These are phyloP conservation scores for Ptilodon capucinus DNA, from an alignment of 2,888 invertebrate species.

Conservation along the genomic window DNA sequence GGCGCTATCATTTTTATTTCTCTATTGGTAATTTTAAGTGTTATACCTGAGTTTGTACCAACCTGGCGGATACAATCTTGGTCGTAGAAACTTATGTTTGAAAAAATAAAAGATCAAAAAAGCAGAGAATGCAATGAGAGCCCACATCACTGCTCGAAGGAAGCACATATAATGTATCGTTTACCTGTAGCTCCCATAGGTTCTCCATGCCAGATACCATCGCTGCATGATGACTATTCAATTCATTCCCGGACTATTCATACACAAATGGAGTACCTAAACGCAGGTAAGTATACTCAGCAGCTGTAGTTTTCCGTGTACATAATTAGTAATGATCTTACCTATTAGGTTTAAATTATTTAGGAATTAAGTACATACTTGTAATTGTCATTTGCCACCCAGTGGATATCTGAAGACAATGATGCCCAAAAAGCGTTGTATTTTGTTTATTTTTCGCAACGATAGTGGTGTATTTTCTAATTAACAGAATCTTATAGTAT, in stretches of 20 bases:
- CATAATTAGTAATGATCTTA: too few relatives aligned
- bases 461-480: too few relatives aligned
- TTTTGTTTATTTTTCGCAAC: too few relatives aligned
- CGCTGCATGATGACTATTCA: background rate
- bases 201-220: background rate
- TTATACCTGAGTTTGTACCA: too few relatives aligned
- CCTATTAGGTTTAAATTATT: too few relatives aligned
- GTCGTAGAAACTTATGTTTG: constrained; percentile 19
- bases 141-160: constrained; percentile 35
- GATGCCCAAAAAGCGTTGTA: too few relatives aligned
- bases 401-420: too few relatives aligned
- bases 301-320: background rate
- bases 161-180: constrained; percentile 10
- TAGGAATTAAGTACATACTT: too few relatives aligned
- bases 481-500: too few relatives aligned
- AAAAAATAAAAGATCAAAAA: constrained; percentile 29
- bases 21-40: too few relatives aligned
- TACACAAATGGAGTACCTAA: background rate
- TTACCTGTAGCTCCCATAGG: background rate
- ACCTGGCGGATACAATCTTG: constrained; percentile 48
- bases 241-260: background rate
- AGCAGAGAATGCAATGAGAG: constrained; percentile 22
- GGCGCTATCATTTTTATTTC: background rate
- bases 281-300: background rate
- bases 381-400: too few relatives aligned